Base-by-base conservation (phyloP, 2,888 invertebrate species). In the Julus scanicus region DNA sequence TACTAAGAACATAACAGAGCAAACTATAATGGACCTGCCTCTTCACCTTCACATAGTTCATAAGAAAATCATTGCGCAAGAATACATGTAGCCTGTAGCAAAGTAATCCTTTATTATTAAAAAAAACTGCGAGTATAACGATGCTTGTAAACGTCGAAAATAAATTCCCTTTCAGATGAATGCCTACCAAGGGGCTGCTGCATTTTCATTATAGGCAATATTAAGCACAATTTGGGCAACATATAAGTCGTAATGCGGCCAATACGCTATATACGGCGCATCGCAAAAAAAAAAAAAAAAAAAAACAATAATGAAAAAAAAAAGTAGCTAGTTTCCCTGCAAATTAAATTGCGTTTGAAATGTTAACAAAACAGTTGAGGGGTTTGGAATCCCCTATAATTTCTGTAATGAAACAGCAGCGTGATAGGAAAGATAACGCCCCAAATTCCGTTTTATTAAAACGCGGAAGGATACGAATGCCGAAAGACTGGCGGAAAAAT, bases 341-440 rank as follows among this genome's bases (percentile, higher is more conserved):
- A 13, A 53, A 53, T 11, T 53, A 53, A 53, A 53, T 53, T 53
- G 53, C 53, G 13, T 53, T 53, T 53, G 53, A 53, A 53, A 53
- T 53, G 53, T 53, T 53, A 53, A 53, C 53, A 53, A 53, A 29
- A 53, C 53, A 53, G 53, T 53, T 53, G 53, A 53, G 53, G 53
- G 49, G 53, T 11, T 53, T 53, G 15, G 53, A 11, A 53, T 53
- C 53, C 53, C 53, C 53, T 53, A 13, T 53, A 53, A 53, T 53
- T 53, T 53, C 15, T 53, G 53, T 53, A 53, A 53, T 53, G 53
- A 53, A 53, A 53, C 53, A 11, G 53, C 53, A 53, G 11, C 53
- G 53, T 53, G 53, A 53, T 53, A 53, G 53, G 53, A 53, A 53
- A 53, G 53, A 53, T 53, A 53, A 53, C 53, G 53, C 53, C 53